Evolutionary conservation across 2,113 vertebrate genomes (phyloP).

Genomic region (Ptilonorhynchus violaceus): DNA sequence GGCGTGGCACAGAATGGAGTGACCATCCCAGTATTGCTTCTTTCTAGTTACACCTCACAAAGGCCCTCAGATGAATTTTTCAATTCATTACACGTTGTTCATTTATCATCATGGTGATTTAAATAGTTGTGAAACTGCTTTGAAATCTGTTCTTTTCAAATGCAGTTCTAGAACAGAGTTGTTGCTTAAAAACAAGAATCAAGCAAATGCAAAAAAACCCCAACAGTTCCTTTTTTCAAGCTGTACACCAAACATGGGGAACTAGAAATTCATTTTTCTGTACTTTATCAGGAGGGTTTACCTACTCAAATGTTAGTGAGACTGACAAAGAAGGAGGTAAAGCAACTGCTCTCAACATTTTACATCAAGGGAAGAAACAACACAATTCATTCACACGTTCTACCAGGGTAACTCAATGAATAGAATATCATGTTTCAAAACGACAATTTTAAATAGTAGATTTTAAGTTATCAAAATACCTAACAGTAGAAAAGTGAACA

Average conservation of each 20-base stretch:
- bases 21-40: not conserved
- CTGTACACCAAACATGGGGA: not conserved
- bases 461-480: not conserved
- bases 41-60: not conserved
- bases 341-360: not conserved
- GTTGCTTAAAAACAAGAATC: not conserved
- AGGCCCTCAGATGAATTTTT: not conserved
- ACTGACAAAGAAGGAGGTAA: not conserved
- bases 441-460: not conserved
- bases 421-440: not conserved
- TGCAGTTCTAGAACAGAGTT: not conserved
- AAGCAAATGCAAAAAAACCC: not conserved
- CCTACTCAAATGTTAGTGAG: not conserved
- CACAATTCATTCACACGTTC: not conserved
- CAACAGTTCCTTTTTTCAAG: not conserved
- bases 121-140: not conserved
- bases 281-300: not conserved
- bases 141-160: not conserved
- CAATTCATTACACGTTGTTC: not conserved
- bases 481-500: not conserved
- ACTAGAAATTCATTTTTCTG: not conserved
- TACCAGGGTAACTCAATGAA: not conserved
- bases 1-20: not conserved
- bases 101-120: not conserved
- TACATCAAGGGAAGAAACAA: not conserved